These are phyloP conservation scores for Ceratotherium simum DNA, from an alignment of 2,113 vertebrate genomes.

Conservation along the genomic window DNA sequence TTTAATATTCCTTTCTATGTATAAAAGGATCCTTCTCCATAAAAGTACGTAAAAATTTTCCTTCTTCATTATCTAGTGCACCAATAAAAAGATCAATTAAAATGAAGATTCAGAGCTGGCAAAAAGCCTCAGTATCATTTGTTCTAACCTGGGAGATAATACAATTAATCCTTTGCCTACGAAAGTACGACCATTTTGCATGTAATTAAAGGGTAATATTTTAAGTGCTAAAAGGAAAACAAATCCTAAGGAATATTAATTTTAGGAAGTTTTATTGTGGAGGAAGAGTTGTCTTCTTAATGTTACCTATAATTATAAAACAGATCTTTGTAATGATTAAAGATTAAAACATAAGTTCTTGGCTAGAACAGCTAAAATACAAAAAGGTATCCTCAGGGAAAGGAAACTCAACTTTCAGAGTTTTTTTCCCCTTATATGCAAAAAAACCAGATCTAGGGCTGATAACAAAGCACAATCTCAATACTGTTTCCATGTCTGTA, in stretches of 20 bases:
- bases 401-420: background rate
- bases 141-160: background rate
- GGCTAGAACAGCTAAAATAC: background rate
- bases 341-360: background rate
- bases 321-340: constrained; percentile 1
- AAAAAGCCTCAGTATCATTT: constrained; percentile 13
- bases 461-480: background rate
- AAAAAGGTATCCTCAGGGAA: background rate
- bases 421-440: background rate
- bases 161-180: background rate
- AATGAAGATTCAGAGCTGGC: background rate
- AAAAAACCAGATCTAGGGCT: background rate
- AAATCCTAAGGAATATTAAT: constrained; percentile 32
- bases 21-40: constrained; percentile 1
- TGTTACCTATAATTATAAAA: background rate
- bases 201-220: background rate
- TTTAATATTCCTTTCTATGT: background rate
- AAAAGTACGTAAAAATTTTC: background rate
- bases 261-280: background rate
- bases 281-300: constrained; percentile 30
- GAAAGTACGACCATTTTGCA: background rate
- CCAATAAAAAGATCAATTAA: constrained; percentile 41
- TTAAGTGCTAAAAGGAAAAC: constrained; percentile 15
- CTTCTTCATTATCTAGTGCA: background rate
- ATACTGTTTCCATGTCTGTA: background rate